A percentile compares a stretch with the other conserved stretches of the same genome.
These are phyloP conservation scores for Zoanthus gigantus DNA, from an alignment of 92 coral and sea anemone genomes.

Conservation along the genomic window DNA sequence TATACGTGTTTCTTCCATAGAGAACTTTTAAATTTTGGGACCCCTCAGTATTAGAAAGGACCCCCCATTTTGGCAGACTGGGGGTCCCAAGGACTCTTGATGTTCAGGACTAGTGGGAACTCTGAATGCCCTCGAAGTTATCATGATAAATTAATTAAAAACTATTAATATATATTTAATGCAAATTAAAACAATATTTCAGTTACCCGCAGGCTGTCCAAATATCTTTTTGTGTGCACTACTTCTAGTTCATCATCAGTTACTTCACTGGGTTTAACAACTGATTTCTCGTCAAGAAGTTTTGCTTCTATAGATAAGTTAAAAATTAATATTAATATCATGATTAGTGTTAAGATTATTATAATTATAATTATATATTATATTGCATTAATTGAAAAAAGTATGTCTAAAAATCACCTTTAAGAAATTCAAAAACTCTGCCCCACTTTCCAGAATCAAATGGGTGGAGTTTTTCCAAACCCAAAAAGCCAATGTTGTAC, in stretches of 20 bases:
- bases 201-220: slow-evolving; percentile 84
- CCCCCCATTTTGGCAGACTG: too few relatives aligned
- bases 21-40: too few relatives aligned
- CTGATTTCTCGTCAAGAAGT: slow-evolving; percentile 68
- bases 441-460: slow-evolving; percentile 99
- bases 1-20: too few relatives aligned
- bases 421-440: slow-evolving; percentile 75
- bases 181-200: not conserved
- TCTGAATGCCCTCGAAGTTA: too few relatives aligned
- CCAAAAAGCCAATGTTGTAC: slow-evolving; percentile 95
- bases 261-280: slow-evolving; percentile 88
- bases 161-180: too few relatives aligned
- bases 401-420: slow-evolving; percentile 62
- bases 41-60: too few relatives aligned
- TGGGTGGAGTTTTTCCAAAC: slow-evolving; percentile 92
- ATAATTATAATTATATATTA: not conserved
- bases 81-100: too few relatives aligned
- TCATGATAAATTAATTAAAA: too few relatives aligned
- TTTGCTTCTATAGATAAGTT: slow-evolving; percentile 72
- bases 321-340: too few relatives aligned
- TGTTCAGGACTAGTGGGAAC: too few relatives aligned
- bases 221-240: slow-evolving; percentile 86
- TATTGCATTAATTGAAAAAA: not conserved
- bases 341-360: too few relatives aligned
- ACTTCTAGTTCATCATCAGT: slow-evolving; percentile 84